Base-by-base conservation (phyloP, 23 tunicate species). In the Phallusia fumigata region DNA sequence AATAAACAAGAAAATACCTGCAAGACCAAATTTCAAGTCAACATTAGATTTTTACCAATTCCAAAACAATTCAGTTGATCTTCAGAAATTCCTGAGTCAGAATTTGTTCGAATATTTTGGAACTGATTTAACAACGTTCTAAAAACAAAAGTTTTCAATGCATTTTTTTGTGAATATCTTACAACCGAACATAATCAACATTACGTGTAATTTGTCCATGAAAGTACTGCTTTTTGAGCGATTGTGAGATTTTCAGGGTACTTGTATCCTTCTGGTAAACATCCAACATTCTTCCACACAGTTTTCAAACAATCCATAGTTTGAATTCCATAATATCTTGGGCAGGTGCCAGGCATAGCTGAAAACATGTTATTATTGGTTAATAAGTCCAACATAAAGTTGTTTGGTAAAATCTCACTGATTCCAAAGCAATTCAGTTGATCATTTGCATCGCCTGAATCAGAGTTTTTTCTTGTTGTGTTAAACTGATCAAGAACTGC, bases 401-500 rank as follows among this genome's bases (percentile, higher is more conserved):
- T 40, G n/a, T n/a, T n/a, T n/a, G n/a, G n/a, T 40, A 40, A 40
- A 40, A 40, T 40, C 47, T 5, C 10, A 40, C 47, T 40, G 5
- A 82, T 21, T 65, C 85, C 85, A 69, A 69, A 69, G 52, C 85
- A 82, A 32, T 44, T 0, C 19, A 33, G 24, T 69, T 82, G 85
- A 22, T 72, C 53, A 45, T 31, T 24, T 19, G 36, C 30, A 3
- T 3, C 47, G 5, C 47, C 47, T 10, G 10, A 40, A 40, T 40
- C 47, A 3, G 47, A 40, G 47, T 40, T 40, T 40, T 40, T 5
- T 40, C 10, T 40, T 5, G 47, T 40, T 40, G 47, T 40, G 47
- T 40, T 40, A 10, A 40, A 40, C 10, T 40, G 47, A 40, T 40
- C 10, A 40, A 40, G 47, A 5, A 40, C 8, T 40, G 47, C 47